Percentiles rank a stretch among this genome's conserved stretches.
Conservation (phyloP, 2,113 vertebrate species). For the Pseudorasbora parva region DNA sequence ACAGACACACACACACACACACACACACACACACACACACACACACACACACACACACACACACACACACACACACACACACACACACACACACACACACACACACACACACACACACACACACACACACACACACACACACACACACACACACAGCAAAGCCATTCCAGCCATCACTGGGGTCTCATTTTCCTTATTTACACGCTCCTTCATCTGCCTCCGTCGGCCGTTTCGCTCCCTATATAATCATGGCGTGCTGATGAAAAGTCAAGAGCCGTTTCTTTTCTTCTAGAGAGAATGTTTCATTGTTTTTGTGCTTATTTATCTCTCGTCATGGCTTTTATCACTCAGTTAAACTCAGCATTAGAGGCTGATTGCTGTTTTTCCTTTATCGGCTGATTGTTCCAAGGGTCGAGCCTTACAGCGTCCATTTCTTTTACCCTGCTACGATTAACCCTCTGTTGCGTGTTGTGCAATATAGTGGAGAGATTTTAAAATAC, state of each 20-base stretch:
- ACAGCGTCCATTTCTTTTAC: background rate
- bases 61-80: background rate
- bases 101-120: background rate
- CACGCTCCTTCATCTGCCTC: conserved; percentile 4
- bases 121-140: background rate
- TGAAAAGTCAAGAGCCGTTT: conserved; percentile 43
- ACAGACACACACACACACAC: background rate
- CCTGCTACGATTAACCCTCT: background rate
- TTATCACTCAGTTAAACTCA: background rate
- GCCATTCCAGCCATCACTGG: conserved; percentile 7
- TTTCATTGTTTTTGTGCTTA: conserved; percentile 13
- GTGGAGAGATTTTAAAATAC: background rate
- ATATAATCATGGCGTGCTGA: conserved; percentile 38
- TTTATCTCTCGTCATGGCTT: background rate
- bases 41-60: background rate
- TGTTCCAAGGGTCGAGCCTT: background rate
- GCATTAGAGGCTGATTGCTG: background rate
- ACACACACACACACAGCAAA: background rate
- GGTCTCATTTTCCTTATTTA: conserved; percentile 46
- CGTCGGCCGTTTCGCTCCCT: background rate
- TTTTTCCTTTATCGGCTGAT: background rate
- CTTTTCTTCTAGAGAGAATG: conserved; percentile 10
- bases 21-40: background rate
- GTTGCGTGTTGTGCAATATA: background rate
- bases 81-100: background rate